Base-by-base conservation (phyloP, 2,113 vertebrate species). In the Plotosus lineatus region DNA sequence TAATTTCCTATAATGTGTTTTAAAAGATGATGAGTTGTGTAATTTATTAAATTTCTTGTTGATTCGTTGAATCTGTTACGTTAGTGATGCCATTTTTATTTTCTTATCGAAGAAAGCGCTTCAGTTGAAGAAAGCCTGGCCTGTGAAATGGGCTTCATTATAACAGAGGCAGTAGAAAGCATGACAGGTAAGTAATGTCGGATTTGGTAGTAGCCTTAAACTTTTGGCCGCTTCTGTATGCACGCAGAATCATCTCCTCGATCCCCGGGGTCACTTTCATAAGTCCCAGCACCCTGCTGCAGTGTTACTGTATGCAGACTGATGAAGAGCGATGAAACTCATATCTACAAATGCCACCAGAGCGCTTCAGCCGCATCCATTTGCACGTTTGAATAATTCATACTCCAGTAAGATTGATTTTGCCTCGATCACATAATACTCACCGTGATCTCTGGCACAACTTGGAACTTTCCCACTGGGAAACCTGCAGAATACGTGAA, bases 311-410 rank as follows among this genome's bases (percentile, higher is more conserved):
- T 65, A 48, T 38, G 76, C 21, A 50, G 76, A 78, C 42, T 50
- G 60, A 65, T 78, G 58, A 78, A 65, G 76, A 78, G 46, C 12
- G 33, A 78, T 78, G 60, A 78, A 78, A 78, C 44, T 65, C 60
- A 65, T 65, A 78, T 65, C 60, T 65, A 65, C 60, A 66, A 53
- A 78, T 26, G 46, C 76, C 58, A 78, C 8, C 42, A 51, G 58
- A 78, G 36, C 15, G 23, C 26, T 58, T 76, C 9, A 58, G 74
- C 74, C 12, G 17, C 55, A 76, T 60, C 76, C 76, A n/a, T 78
- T 66, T 50, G 28, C 44, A 78, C 10, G 28, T 65, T 65, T 78
- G 38, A 78, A 78, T 78, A 78, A 66, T 78, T 78, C 61, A 66
- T 66, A 50, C 21, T 21, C 10, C 21, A n/a, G 76, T 36, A 63